Base-by-base conservation (phyloP, 2,797 vertebrate species). In the Diplodus sargus region DNA sequence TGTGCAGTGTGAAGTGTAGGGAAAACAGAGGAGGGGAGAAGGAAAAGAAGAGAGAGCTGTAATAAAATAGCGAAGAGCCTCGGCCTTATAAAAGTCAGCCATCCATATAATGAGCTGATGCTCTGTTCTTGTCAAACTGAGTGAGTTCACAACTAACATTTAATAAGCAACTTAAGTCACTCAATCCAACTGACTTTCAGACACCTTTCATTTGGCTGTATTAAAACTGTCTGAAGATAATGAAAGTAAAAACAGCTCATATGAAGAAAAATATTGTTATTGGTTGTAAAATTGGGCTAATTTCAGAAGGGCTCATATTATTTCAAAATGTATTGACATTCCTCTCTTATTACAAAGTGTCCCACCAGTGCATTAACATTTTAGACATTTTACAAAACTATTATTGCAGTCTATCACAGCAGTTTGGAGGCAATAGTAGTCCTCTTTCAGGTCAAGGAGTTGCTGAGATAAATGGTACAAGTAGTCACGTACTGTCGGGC, bases 81-180 rank as follows among this genome's bases (percentile, higher is more conserved):
- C 3, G 1, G 16, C 65, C 59, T 82, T 70, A 70, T 82, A 68
- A 88, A 87, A 76, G 59, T 82, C 86, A 89, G 43, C 66, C 87
- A 78, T 78, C 86, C 75, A 18, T 84, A 56, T 90, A 92, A 91
- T 91, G 89, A 79, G 81, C 81, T 51, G 71, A 77, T 81, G 56
- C 61, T 79, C 67, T 39, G 48, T 56, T 82, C 68, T 81, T 87
- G 70, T 90, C 73, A 45, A 87, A 77, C 70, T 61, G 30, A 67
- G 72, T 75, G 73, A 43, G 45, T 74, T 90, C 62, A 64, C 30
- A 39, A 71, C 42, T 66, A 64, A 83, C 74, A 80, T 83, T 82
- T 85, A 75, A 87, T 76, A 85, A 79, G 56, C 56, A 70, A 78
- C 75, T 85, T 71, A 47, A 66, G 63, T 82, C 81, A 62, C 70